Evolutionary conservation across 2,888 invertebrate genomes (phyloP).

Genomic region (Trichopria drosophilae): DNA sequence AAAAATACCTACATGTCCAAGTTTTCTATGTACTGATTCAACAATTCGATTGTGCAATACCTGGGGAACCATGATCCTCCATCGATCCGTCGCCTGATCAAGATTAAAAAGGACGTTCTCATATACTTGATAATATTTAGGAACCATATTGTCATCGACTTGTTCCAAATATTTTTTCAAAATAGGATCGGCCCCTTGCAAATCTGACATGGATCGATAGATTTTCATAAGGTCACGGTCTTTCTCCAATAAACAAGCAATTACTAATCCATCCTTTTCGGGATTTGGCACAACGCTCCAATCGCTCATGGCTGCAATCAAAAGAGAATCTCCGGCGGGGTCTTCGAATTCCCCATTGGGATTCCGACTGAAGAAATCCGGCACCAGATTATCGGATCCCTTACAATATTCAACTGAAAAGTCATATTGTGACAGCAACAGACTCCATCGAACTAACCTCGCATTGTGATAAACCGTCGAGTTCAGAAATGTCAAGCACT

Average conservation of each 20-base stretch:
- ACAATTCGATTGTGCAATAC: constrained; percentile 1
- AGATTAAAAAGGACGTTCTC: constrained; percentile 26
- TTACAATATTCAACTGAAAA: constrained; percentile 36
- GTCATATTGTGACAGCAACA: constrained; percentile 39
- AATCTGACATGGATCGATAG: too few species aligned
- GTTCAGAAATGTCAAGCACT: constrained; percentile 38
- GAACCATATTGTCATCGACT: too few species aligned
- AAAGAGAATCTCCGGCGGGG: too few species aligned
- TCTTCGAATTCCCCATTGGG: constrained; percentile 26
- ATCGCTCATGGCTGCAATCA: too few species aligned
- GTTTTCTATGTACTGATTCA: not conserved
- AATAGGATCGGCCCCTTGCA: too few species aligned
- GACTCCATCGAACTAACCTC: constrained; percentile 41
- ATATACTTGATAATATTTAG: constrained; percentile 11
- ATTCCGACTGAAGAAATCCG: constrained; percentile 42
- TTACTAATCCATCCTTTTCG: too few species aligned
- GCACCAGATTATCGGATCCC: constrained; percentile 39
- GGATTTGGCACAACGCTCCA: too few species aligned
- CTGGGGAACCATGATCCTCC: constrained; percentile 23
- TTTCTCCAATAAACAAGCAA: too few species aligned
- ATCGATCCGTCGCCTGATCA: not conserved
- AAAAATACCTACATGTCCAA: constrained; percentile 8
- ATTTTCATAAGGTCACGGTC: too few species aligned
- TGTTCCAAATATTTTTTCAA: too few species aligned
- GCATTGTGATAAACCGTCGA: constrained; percentile 37